Conservation (phyloP, 1,140 invertebrate genomes). For the Solen grandis region DNA sequence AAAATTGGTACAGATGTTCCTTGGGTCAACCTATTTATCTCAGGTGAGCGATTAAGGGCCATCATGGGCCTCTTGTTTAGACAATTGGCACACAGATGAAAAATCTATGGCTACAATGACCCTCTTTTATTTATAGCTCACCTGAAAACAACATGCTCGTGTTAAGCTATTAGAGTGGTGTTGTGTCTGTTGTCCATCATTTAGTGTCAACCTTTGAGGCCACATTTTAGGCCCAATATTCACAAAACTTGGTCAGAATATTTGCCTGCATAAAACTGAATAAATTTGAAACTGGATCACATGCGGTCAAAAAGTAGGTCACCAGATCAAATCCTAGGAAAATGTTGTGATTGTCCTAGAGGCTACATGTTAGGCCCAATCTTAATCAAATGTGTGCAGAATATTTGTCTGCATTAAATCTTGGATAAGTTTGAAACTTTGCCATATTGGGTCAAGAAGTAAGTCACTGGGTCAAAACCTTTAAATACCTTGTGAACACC, state of each 20-base stretch:
- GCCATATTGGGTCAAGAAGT: background rate
- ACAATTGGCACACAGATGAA: too few species aligned
- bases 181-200: too few species aligned
- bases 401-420: background rate
- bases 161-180: too few species aligned
- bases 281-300: background rate
- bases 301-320: background rate
- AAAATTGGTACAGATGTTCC: too few species aligned
- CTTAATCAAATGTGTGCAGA: background rate
- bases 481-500: background rate
- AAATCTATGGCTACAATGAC: too few species aligned
- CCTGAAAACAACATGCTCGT: too few species aligned
- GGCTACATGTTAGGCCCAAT: background rate
- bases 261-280: background rate
- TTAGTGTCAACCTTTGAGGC: background rate
- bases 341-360: background rate
- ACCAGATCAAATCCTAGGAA: background rate
- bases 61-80: too few species aligned
- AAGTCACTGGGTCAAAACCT: background rate
- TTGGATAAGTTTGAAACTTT: background rate
- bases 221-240: background rate
- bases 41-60: too few species aligned
- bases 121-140: too few species aligned
- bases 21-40: too few species aligned
- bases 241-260: background rate